Evolutionary conservation across 2,113 vertebrate genomes (phyloP).

Genomic region (Anser brachyrhynchus): DNA sequence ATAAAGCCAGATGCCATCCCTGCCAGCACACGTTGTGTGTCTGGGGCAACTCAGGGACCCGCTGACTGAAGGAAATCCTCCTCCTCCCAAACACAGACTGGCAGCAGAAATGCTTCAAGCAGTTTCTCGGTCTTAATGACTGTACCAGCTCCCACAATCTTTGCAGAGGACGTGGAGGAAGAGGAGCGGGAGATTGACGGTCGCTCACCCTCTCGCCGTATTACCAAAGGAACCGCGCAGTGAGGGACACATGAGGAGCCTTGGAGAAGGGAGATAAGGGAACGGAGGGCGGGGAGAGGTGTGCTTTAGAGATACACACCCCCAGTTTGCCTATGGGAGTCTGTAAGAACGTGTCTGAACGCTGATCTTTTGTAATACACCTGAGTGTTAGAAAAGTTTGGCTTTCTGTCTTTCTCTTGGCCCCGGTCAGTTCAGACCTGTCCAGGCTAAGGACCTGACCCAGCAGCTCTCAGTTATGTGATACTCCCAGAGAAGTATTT

Average conservation of each 20-base stretch:
- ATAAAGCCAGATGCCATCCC: conserved; percentile 31
- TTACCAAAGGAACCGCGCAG: accelerated
- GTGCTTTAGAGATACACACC: not conserved
- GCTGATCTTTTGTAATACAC: not conserved
- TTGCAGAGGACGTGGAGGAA: not conserved
- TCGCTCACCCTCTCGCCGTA: not conserved
- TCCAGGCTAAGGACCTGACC: not conserved
- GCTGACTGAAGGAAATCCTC: conserved; percentile 31
- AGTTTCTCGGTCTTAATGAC: not conserved
- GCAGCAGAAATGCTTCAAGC: conserved; percentile 25
- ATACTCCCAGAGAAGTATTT: not conserved
- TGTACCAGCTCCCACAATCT: conserved; percentile 4
- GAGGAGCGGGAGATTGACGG: not conserved
- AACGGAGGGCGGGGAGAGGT: not conserved
- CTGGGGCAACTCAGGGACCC: conserved; percentile 19
- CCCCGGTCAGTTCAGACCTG: not conserved
- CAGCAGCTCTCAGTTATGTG: not conserved
- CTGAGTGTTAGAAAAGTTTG: not conserved
- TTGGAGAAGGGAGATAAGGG: not conserved
- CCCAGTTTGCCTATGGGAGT: not conserved
- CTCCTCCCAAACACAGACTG: conserved; percentile 14
- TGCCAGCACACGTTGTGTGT: not conserved
- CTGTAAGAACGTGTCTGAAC: not conserved
- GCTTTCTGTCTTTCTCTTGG: not conserved
- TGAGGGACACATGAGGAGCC: not conserved